phyloP scores from a whole-genome alignment of 1,140 invertebrate species.

The Aphaenogaster floridana region DNA sequence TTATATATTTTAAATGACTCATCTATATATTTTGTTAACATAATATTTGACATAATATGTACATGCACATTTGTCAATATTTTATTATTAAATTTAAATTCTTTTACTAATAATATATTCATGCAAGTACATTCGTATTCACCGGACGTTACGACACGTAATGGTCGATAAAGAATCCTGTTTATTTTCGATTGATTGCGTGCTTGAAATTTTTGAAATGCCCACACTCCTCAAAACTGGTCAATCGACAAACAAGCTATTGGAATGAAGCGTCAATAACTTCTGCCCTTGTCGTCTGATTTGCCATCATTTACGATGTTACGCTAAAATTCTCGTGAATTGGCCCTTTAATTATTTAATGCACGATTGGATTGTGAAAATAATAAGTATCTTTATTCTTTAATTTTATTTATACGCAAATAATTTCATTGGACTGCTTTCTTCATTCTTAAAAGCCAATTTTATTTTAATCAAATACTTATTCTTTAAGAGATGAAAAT shows the following conservation, averaged over 20 bases:
- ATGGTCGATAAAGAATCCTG: slow-evolving; percentile 61
- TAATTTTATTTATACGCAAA: slow-evolving; percentile 19
- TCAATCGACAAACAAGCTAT: slow-evolving; percentile 76
- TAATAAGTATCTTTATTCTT: slow-evolving; percentile 10
- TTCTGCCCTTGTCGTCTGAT: slow-evolving; percentile 75
- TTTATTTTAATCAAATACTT: slow-evolving; percentile 2
- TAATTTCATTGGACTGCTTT: neutral
- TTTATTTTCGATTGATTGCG: slow-evolving; percentile 71
- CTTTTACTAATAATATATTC: slow-evolving; percentile 64
- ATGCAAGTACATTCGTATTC: slow-evolving; percentile 65
- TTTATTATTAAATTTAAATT: slow-evolving; percentile 30
- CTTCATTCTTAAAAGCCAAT: neutral
- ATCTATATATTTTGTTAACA: neutral
- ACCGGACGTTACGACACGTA: slow-evolving; percentile 15
- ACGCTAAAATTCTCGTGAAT: slow-evolving; percentile 81
- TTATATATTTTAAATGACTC: slow-evolving; percentile 2
- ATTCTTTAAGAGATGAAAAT: neutral
- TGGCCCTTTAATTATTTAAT: slow-evolving; percentile 77
- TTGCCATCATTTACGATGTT: slow-evolving; percentile 79
- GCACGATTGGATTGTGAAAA: slow-evolving; percentile 74
- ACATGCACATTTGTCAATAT: neutral
- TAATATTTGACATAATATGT: slow-evolving; percentile 2
- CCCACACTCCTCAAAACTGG: slow-evolving; percentile 73
- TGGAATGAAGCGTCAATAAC: slow-evolving; percentile 78
- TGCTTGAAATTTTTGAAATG: slow-evolving; percentile 76